Conservation (phyloP, 2,888 invertebrate genomes). For the Gisinianus flammeolus region DNA sequence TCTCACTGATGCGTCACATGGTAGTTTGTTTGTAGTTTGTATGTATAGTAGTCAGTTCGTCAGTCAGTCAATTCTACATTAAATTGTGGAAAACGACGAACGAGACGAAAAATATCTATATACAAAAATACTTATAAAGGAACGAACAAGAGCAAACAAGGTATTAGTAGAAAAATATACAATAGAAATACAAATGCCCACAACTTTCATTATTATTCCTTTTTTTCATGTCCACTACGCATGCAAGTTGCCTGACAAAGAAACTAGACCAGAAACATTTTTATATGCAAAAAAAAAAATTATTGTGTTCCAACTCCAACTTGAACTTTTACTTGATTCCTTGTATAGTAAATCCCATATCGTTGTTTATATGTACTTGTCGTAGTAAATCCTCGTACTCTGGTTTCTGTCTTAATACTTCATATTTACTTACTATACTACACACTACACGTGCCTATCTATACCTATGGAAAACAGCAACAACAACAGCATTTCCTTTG, state of each 20-base stretch:
- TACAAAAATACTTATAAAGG: not conserved
- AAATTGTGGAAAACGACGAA: not conserved
- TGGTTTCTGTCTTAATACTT: no score
- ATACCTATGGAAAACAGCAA: no score
- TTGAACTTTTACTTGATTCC: no score
- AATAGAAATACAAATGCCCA: not conserved
- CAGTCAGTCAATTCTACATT: not conserved
- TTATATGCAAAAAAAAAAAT: not conserved
- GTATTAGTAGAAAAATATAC: not conserved
- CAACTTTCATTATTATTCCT: not conserved
- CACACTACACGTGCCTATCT: no score
- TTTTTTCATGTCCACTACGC: not conserved
- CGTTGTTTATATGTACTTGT: no score
- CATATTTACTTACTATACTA: no score
- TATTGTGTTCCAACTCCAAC: no score
- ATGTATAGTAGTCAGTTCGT: not conserved
- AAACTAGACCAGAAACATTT: not conserved
- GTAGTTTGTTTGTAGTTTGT: not conserved
- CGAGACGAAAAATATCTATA: not conserved
- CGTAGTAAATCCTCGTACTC: no score
- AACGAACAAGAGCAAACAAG: not conserved
- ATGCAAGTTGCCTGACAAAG: not conserved
- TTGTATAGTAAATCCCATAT: no score
- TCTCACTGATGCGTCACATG: not conserved
- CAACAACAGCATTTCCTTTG: no score